A percentile compares a stretch with the other conserved stretches of the same genome.
Conservation (phyloP, 1,140 invertebrate genomes). For the Zaprionus taronus region DNA sequence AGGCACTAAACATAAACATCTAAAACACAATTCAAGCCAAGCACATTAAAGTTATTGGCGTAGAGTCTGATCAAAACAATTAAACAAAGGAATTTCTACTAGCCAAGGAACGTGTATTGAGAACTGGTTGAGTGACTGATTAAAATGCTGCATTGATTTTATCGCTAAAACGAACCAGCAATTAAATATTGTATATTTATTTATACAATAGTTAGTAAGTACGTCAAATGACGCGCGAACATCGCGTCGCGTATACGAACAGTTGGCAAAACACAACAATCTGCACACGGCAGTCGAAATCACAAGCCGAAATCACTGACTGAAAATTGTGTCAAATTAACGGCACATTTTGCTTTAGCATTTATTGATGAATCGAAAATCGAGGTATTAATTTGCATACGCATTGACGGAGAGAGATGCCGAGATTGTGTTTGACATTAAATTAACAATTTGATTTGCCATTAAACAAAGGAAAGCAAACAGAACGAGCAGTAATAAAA, state of each 20-base stretch:
- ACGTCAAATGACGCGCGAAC: slow-evolving; percentile 1
- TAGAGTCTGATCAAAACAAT: neutral
- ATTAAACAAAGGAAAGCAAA: neutral
- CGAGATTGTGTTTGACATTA: slow-evolving; percentile 1
- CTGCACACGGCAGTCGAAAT: neutral
- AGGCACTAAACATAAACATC: neutral
- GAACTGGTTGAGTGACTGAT: neutral
- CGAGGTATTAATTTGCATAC: slow-evolving; percentile 47
- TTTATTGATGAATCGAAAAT: slow-evolving; percentile 20
- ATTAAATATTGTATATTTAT: slow-evolving; percentile 3
- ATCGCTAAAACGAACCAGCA: neutral
- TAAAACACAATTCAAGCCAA: neutral
- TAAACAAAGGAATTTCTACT: neutral
- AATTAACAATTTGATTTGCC: neutral
- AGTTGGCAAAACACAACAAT: slow-evolving; percentile 10
- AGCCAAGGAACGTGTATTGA: neutral
- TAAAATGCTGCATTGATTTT: neutral
- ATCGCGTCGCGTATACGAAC: slow-evolving; percentile 24
- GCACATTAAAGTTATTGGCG: neutral
- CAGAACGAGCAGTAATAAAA: neutral
- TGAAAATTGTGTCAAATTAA: slow-evolving; percentile 56
- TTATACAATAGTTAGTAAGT: slow-evolving; percentile 4
- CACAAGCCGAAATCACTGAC: slow-evolving; percentile 18
- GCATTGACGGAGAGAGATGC: slow-evolving; percentile 12
- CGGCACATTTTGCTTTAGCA: slow-evolving; percentile 17